Conservation (phyloP, 2,888 invertebrate genomes). For the Papilio demoleus region DNA sequence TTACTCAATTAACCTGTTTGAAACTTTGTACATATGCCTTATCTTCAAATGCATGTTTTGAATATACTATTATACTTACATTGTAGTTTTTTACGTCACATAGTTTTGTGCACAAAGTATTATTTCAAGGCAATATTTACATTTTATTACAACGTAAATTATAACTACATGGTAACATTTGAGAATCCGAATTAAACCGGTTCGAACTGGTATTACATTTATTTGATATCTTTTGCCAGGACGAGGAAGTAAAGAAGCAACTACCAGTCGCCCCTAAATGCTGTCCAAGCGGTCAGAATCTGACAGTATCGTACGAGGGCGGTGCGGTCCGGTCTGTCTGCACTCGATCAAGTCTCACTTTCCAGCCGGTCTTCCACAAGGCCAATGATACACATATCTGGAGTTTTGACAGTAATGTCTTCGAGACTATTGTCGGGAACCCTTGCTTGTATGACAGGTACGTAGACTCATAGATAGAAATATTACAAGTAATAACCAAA, state of each 20-base stretch:
- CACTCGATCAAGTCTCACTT: conserved; percentile 65
- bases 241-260: conserved; percentile 68
- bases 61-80: no score
- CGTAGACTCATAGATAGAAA: conserved; percentile 24
- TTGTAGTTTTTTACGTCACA: no score
- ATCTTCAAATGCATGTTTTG: no score
- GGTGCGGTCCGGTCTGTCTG: conserved; percentile 66
- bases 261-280: conserved; percentile 80
- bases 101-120: no score
- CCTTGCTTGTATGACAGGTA: conserved; percentile 83
- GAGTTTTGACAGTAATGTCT: conserved; percentile 72
- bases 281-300: conserved; percentile 78
- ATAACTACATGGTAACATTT: neutral
- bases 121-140: no score
- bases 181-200: neutral
- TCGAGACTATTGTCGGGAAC: conserved; percentile 82
- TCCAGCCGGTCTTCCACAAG: conserved; percentile 80
- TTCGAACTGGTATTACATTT: neutral
- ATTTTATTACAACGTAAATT: no score
- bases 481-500: neutral
- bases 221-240: conserved; percentile 48
- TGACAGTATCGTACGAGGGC: conserved; percentile 61
- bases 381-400: conserved; percentile 79
- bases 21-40: no score
- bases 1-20: no score